Conservation (phyloP, 2,797 vertebrate species). For the Holocentrus rufus region DNA sequence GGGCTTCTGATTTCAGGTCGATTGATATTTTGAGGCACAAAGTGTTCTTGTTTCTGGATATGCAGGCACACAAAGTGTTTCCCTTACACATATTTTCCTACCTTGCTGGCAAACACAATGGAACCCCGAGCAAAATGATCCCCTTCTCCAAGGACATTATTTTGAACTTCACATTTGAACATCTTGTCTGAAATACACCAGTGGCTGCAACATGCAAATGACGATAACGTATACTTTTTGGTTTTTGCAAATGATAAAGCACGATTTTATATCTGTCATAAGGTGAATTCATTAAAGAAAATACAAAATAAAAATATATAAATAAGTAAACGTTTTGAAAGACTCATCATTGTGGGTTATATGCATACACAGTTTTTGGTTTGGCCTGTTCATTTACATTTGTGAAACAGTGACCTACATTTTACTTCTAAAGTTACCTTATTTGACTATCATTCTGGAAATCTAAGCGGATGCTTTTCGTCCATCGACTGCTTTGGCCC, state of each 20-base stretch:
- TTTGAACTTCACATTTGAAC: conserved; percentile 20
- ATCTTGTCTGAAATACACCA: conserved; percentile 15
- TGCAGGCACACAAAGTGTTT: conserved; percentile 4
- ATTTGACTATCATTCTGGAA: no score
- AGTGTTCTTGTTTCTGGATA: neutral
- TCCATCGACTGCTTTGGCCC: neutral
- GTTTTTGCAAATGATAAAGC: conserved; percentile 43
- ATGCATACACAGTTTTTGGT: neutral
- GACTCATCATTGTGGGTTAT: conserved; percentile 33
- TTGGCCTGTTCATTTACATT: neutral
- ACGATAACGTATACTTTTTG: conserved; percentile 22
- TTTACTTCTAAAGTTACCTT: neutral
- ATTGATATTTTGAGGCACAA: conserved; percentile 1
- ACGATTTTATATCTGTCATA: conserved; percentile 20
- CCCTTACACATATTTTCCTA: conserved; percentile 30
- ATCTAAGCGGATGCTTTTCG: no score
- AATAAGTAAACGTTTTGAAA: neutral
- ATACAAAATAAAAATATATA: no score
- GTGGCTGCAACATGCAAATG: conserved; percentile 14
- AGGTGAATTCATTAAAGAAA: conserved; percentile 21
- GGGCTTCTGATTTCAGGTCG: neutral
- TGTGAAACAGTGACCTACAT: neutral
- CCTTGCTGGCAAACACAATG: conserved; percentile 42
- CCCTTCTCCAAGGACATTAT: neutral
- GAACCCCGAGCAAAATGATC: conserved; percentile 22